Percentiles rank a stretch among this genome's conserved stretches.
Conservation (phyloP, 2,888 invertebrate species). For the Nemurella pictetii region DNA sequence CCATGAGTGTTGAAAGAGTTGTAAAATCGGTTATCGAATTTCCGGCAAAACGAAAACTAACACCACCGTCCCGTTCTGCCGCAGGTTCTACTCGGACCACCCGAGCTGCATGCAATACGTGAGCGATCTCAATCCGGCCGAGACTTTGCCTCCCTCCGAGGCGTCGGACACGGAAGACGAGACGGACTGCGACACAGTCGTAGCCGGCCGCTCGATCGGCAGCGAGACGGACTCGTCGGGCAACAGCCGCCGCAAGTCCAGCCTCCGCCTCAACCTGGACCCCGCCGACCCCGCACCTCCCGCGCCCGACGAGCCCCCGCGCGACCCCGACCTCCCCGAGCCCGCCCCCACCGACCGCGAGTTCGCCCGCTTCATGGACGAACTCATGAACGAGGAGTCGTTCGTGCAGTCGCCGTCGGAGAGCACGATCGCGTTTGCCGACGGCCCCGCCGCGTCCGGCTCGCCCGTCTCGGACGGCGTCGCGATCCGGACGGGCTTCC, state of each 20-base stretch:
- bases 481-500: slow-evolving; percentile 37
- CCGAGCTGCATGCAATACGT: slow-evolving; percentile 68
- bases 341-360: neutral
- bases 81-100: slow-evolving; percentile 72
- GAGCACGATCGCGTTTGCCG: neutral
- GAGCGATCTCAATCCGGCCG: slow-evolving; percentile 52
- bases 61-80: no score
- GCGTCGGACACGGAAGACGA: slow-evolving; percentile 39
- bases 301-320: neutral
- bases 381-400: slow-evolving; percentile 6
- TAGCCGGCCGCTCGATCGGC: slow-evolving; percentile 11
- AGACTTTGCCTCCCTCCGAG: slow-evolving; percentile 32
- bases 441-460: neutral
- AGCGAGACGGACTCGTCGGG: neutral
- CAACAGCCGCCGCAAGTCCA: neutral
- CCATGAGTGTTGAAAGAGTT: no score
- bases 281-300: neutral
- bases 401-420: neutral
- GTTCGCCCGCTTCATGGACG: slow-evolving; percentile 2
- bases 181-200: slow-evolving; percentile 40
- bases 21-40: no score
- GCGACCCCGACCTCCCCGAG: neutral
- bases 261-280: neutral
- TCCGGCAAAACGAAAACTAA: no score
- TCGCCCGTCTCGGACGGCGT: slow-evolving; percentile 24